phyloP scores from a whole-genome alignment of 2,797 vertebrate genomes.

The Typhlichthys eigenmanni region DNA sequence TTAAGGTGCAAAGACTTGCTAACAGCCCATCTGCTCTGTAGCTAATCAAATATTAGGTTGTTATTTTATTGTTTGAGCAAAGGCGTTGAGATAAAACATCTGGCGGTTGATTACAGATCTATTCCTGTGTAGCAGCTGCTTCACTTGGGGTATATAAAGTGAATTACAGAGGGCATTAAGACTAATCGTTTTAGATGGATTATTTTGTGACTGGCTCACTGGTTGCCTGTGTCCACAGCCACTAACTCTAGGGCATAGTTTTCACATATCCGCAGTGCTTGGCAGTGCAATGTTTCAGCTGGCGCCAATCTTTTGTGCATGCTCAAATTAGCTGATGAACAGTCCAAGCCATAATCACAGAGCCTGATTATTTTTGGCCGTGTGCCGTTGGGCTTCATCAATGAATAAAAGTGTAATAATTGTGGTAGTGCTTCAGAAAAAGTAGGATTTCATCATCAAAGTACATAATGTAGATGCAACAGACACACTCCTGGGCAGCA shows the following conservation, averaged over 20 bases:
- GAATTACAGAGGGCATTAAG: constrained; percentile 46
- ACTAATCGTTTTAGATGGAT: constrained; percentile 42
- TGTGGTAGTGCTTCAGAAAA: no score
- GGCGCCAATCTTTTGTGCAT: background rate
- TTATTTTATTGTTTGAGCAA: constrained; percentile 46
- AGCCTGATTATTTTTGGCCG: no score
- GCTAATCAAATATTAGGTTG: constrained; percentile 43
- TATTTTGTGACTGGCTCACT: constrained; percentile 38
- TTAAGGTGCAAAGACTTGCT: constrained; percentile 22
- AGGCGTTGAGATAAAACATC: constrained; percentile 51
- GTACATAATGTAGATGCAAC: no score
- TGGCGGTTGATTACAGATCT: constrained; percentile 57
- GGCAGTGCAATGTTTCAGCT: constrained; percentile 12
- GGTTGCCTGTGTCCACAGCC: constrained; percentile 19
- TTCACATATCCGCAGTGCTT: constrained; percentile 19
- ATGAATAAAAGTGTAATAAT: no score
- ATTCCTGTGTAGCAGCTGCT: constrained; percentile 57
- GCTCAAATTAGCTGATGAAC: background rate
- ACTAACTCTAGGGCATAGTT: constrained; percentile 24
- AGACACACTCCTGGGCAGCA: no score
- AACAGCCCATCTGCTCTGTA: constrained; percentile 43
- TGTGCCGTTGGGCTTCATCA: no score
- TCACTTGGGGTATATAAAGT: constrained; percentile 36
- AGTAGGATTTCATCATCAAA: no score
- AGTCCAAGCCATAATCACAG: background rate